Evolutionary conservation across 2,888 invertebrate genomes (phyloP).

Genomic region (Chrysotoxum bicinctum): DNA sequence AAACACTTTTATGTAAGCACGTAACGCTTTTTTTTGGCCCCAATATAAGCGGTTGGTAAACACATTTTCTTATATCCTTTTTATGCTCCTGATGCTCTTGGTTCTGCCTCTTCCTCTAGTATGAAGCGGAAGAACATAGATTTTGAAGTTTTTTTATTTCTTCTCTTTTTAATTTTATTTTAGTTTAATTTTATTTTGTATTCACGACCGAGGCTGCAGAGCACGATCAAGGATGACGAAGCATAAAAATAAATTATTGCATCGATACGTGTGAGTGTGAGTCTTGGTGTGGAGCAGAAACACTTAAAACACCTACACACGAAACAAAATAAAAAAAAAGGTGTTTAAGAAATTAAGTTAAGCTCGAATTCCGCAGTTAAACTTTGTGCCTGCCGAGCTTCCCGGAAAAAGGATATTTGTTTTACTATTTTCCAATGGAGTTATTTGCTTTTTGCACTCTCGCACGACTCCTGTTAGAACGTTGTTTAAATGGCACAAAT

Average conservation of each 20-base stretch:
- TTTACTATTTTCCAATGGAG: not conserved
- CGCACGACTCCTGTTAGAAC: not conserved
- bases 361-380: constrained; percentile 48
- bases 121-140: constrained; percentile 3
- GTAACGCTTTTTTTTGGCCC: constrained; percentile 56
- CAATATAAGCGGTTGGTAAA: constrained; percentile 66
- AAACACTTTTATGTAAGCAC: constrained; percentile 66
- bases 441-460: constrained; percentile 42
- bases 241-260: constrained; percentile 37
- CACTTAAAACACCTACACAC: not conserved
- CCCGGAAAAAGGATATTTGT: constrained; percentile 39
- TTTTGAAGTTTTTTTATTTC: constrained; percentile 5
- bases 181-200: constrained; percentile 12
- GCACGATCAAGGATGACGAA: constrained; percentile 60
- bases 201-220: constrained; percentile 37
- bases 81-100: constrained; percentile 3
- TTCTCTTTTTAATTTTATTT: constrained; percentile 13
- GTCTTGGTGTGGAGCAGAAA: not conserved
- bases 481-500: not conserved
- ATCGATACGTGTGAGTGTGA: constrained; percentile 53
- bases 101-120: not conserved
- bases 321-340: not conserved
- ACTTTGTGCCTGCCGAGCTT: constrained; percentile 14
- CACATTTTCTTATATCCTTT: constrained; percentile 67
- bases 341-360: constrained; percentile 28